phyloP scores from a whole-genome alignment of 2,888 invertebrate species.

The Theretra japonica region DNA sequence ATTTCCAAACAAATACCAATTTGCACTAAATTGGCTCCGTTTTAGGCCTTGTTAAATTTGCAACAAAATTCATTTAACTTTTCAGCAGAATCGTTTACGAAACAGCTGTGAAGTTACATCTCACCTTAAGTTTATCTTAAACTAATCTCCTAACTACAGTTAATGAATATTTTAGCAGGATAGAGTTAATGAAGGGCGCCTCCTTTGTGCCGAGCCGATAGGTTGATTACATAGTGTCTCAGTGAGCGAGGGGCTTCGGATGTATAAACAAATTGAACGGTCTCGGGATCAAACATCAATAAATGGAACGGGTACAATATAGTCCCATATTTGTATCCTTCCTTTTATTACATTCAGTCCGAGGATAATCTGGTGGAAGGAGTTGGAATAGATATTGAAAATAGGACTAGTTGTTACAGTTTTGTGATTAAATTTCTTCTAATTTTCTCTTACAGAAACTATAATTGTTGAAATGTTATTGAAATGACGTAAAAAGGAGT shows the following conservation, averaged over 20 bases:
- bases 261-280: constrained; percentile 48
- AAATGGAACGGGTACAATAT: constrained; percentile 16
- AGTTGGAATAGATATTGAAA: too few species aligned
- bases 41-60: constrained; percentile 21
- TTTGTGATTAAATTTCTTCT: too few species aligned
- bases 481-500: too few species aligned
- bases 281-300: constrained; percentile 21
- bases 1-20: constrained; percentile 12
- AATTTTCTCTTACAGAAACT: too few species aligned
- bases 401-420: too few species aligned
- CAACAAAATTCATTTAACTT: constrained; percentile 21
- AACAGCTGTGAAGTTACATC: constrained; percentile 10
- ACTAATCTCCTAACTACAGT: constrained; percentile 41
- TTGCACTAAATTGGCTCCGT: neutral
- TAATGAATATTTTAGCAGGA: constrained; percentile 79
- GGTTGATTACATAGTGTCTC: constrained; percentile 70
- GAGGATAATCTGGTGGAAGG: neutral
- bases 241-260: constrained; percentile 46
- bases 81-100: constrained; percentile 5
- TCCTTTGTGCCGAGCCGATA: constrained; percentile 74
- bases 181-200: constrained; percentile 75
- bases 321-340: neutral
- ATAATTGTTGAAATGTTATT: too few species aligned
- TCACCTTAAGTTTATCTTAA: constrained; percentile 26
- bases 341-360: constrained; percentile 2